Evolutionary conservation across 2,888 invertebrate species (phyloP).

Genomic region (Hybos culiciformis): DNA sequence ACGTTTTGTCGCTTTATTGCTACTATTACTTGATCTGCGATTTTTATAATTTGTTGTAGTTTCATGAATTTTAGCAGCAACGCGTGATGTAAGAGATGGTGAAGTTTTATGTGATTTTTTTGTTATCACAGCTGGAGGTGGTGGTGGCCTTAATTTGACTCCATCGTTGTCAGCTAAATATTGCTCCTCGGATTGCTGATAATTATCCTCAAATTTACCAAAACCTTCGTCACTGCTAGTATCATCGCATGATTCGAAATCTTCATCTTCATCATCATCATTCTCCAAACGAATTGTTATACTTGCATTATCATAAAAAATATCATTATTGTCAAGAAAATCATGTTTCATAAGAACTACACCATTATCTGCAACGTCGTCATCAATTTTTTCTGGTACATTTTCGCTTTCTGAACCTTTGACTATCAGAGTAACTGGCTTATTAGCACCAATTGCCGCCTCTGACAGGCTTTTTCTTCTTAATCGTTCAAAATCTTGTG

Average conservation of each 20-base stretch:
- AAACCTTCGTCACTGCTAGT: slow-evolving; percentile 20
- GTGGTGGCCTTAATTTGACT: background rate
- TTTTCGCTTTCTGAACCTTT: slow-evolving; percentile 18
- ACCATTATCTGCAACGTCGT: slow-evolving; percentile 21
- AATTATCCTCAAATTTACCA: slow-evolving; percentile 20
- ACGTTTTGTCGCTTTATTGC: slow-evolving; percentile 22
- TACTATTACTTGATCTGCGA: slow-evolving; percentile 20
- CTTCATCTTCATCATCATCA: slow-evolving; percentile 1
- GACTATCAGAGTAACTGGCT: slow-evolving; percentile 20
- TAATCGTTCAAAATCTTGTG: slow-evolving; percentile 26
- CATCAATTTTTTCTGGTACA: slow-evolving; percentile 10
- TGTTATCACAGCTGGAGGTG: background rate
- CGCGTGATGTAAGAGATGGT: slow-evolving; percentile 30
- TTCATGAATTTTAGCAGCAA: slow-evolving; percentile 30
- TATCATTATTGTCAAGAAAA: too few relatives aligned
- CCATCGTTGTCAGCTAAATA: slow-evolving; percentile 13
- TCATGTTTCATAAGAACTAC: slow-evolving; percentile 23
- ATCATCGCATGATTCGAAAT: slow-evolving; percentile 14
- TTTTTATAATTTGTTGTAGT: slow-evolving; percentile 27
- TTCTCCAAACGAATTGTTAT: slow-evolving; percentile 10
- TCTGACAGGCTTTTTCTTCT: slow-evolving; percentile 27
- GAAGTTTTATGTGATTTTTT: slow-evolving; percentile 18
- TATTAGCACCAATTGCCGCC: slow-evolving; percentile 15
- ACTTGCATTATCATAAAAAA: too few relatives aligned
- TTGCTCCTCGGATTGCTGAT: slow-evolving; percentile 18